Evolutionary conservation across 2,797 vertebrate species (phyloP).

Genomic region (Argentina silus): DNA sequence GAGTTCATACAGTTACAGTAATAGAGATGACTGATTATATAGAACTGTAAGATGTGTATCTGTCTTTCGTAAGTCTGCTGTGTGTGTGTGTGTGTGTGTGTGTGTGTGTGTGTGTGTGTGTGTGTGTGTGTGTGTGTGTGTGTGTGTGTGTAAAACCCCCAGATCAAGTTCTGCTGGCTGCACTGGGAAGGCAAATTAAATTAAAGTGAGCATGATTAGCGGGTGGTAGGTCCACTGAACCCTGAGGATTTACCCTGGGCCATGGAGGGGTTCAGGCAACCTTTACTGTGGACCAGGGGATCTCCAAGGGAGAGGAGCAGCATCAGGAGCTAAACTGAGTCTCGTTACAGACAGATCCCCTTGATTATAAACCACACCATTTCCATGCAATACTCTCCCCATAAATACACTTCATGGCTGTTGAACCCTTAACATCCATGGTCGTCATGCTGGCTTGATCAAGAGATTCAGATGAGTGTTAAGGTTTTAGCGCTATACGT

Average conservation of each 20-base stretch:
- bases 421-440: not conserved
- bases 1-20: no score
- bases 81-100: not conserved
- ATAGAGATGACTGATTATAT: no score
- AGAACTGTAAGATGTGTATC: no score
- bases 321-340: not conserved
- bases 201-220: conserved; percentile 36
- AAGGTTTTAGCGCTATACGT: not conserved
- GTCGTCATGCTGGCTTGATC: not conserved
- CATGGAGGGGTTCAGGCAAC: conserved; percentile 13
- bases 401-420: not conserved
- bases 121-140: not conserved
- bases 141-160: conserved; percentile 6
- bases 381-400: not conserved
- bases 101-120: not conserved
- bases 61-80: not conserved
- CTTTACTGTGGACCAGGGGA: not conserved
- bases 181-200: conserved; percentile 34
- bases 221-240: conserved; percentile 2
- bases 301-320: not conserved
- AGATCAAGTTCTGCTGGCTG: conserved; percentile 30
- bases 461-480: no score
- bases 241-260: conserved; percentile 23
- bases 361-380: not conserved
- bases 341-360: not conserved